phyloP scores from a whole-genome alignment of 2,797 vertebrate species.

The Enteromius trimaculatus region DNA sequence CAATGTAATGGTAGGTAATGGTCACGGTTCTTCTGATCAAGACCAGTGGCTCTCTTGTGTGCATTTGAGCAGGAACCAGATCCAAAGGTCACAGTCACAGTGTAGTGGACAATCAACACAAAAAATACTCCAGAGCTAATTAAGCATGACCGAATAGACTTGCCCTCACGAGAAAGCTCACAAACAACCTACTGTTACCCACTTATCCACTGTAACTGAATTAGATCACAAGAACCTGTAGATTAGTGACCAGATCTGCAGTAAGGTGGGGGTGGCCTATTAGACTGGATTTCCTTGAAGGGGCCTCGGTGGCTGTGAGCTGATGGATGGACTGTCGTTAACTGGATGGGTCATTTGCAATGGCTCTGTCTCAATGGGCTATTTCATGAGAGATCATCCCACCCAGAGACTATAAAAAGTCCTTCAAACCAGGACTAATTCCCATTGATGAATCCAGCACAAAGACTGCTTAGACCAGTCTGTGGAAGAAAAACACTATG shows the following conservation, averaged over 20 bases:
- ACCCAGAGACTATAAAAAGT: constrained; percentile 38
- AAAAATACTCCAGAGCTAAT: constrained; percentile 40
- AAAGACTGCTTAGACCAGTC: constrained; percentile 4
- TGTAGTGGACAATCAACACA: constrained; percentile 33
- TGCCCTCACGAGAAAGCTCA: not conserved
- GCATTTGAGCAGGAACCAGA: constrained; percentile 32
- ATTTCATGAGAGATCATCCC: constrained; percentile 50
- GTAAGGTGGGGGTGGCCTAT: constrained; percentile 14
- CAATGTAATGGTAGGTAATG: not conserved
- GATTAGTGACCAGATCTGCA: constrained; percentile 15
- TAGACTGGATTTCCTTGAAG: constrained; percentile 26
- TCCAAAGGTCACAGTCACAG: constrained; percentile 44
- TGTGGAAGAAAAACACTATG: not conserved
- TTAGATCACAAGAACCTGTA: constrained; percentile 21
- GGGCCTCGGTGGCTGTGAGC: constrained; percentile 27
- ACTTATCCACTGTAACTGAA: constrained; percentile 30
- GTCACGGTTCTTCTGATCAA: constrained; percentile 1
- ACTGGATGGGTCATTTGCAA: constrained; percentile 55
- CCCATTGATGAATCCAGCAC: constrained; percentile 34
- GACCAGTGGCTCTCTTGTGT: constrained; percentile 1
- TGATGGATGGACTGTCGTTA: constrained; percentile 58
- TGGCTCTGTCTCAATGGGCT: constrained; percentile 47
- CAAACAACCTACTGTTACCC: constrained; percentile 13
- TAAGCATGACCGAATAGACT: constrained; percentile 39
- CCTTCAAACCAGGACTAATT: constrained; percentile 48